These are phyloP conservation scores for Bicyclus anynana DNA, from an alignment of 1,140 invertebrate species.

Conservation along the genomic window DNA sequence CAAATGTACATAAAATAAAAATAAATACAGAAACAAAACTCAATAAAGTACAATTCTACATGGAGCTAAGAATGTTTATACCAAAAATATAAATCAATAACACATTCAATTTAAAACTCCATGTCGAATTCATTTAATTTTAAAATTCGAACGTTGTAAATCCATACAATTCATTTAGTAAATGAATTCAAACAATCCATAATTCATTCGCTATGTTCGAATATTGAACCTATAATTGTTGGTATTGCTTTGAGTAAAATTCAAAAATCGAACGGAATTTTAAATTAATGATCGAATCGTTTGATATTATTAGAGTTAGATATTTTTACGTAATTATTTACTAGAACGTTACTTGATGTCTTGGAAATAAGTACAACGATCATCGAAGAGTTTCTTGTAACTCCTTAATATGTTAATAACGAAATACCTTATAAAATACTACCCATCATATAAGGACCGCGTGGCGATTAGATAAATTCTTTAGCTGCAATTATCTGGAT, in stretches of 20 bases:
- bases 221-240: too few relatives aligned
- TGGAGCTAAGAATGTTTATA: neutral
- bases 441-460: constrained; percentile 12
- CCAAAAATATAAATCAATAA: neutral
- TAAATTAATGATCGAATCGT: neutral
- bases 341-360: neutral
- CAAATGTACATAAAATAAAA: too few relatives aligned
- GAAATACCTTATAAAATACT: constrained; percentile 7
- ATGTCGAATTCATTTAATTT: neutral
- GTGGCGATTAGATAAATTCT: constrained; percentile 15
- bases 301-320: neutral
- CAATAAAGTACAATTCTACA: neutral
- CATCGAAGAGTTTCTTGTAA: neutral
- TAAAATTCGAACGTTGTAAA: neutral
- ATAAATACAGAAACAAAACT: too few relatives aligned
- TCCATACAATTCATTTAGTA: neutral
- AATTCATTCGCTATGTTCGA: neutral
- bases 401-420: constrained; percentile 9
- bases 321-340: neutral
- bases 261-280: neutral
- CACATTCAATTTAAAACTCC: neutral
- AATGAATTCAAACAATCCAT: neutral
- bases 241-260: neutral
- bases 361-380: neutral
- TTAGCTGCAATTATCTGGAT: constrained; percentile 4